phyloP scores from a whole-genome alignment of 2,113 vertebrate species.

The Dinomys branickii region DNA sequence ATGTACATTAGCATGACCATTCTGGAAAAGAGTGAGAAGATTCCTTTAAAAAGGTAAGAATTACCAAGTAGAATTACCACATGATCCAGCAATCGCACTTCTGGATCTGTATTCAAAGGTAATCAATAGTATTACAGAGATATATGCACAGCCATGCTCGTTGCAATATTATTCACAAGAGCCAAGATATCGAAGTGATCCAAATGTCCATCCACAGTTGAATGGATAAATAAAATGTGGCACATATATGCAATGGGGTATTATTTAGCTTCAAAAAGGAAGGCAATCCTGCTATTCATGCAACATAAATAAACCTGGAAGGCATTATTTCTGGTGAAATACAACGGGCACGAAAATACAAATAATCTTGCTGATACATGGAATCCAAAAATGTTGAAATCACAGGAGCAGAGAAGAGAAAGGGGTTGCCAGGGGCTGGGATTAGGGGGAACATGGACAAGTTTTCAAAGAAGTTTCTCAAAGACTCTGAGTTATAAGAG shows the following conservation, averaged over 20 bases:
- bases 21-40: background rate
- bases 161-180: background rate
- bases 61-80: background rate
- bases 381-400: background rate
- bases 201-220: background rate
- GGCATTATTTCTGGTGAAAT: background rate
- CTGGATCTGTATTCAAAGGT: background rate
- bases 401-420: background rate
- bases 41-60: background rate
- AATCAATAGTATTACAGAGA: background rate
- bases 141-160: background rate
- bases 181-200: background rate
- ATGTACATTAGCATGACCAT: background rate
- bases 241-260: background rate
- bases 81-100: background rate
- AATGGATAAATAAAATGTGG: background rate
- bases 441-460: background rate
- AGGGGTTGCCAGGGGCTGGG: background rate
- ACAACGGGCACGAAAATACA: background rate
- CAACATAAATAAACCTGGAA: background rate
- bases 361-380: background rate
- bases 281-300: background rate
- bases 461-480: background rate
- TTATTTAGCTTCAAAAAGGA: background rate
- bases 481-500: background rate